Conservation (phyloP, 2,888 invertebrate species). For the Bedellia somnulentella region DNA sequence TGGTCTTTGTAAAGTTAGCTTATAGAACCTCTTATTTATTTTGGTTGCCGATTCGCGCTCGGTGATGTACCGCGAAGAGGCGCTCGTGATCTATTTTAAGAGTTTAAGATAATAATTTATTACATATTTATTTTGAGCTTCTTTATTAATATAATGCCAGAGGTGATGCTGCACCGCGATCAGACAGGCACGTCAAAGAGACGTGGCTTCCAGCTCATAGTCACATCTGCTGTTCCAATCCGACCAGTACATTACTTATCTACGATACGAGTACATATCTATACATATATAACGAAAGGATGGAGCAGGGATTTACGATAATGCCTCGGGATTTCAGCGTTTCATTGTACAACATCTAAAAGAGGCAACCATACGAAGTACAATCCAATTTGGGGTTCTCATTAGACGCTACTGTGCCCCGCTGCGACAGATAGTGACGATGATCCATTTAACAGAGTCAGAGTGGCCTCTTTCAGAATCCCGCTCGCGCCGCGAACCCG, state of each 20-base stretch:
- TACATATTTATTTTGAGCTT: slow-evolving; percentile 61
- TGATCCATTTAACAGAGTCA: slow-evolving; percentile 23
- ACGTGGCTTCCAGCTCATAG: slow-evolving; percentile 32
- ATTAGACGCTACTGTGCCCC: slow-evolving; percentile 17
- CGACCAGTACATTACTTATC: no score
- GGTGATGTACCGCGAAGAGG: slow-evolving; percentile 59
- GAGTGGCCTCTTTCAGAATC: slow-evolving; percentile 29
- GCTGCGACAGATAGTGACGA: slow-evolving; percentile 17
- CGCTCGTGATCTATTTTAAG: slow-evolving; percentile 62
- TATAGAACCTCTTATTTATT: slow-evolving; percentile 58
- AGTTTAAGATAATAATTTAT: slow-evolving; percentile 62
- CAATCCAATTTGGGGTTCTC: no score
- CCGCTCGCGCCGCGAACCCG: slow-evolving; percentile 15
- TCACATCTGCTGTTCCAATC: no score
- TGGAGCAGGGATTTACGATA: no score
- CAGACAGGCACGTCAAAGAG: slow-evolving; percentile 50
- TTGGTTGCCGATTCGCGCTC: slow-evolving; percentile 57
- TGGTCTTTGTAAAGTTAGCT: slow-evolving; percentile 60
- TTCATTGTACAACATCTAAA: no score
- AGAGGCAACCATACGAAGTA: no score
- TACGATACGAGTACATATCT: no score
- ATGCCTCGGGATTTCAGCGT: slow-evolving; percentile 30
- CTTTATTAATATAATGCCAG: slow-evolving; percentile 51
- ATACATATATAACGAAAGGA: no score
- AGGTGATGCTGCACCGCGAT: slow-evolving; percentile 53